phyloP scores from a whole-genome alignment of 2,888 invertebrate genomes.

The Tortrix viridana region DNA sequence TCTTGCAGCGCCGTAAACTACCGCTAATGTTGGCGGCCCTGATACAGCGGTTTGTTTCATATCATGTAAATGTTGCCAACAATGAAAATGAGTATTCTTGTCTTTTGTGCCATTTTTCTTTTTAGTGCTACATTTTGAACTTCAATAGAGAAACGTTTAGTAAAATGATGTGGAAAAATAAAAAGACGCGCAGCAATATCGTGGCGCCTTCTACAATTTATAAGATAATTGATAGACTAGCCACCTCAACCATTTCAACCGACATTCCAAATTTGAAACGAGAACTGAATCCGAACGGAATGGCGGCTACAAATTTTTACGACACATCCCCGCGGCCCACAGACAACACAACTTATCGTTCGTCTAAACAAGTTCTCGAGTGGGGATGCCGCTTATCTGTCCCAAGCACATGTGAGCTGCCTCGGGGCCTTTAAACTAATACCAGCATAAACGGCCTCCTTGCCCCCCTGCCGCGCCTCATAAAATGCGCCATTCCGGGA shows the following conservation, averaged over 20 bases:
- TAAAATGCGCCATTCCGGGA: slow-evolving; percentile 71
- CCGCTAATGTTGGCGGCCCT: slow-evolving; percentile 23
- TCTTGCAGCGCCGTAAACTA: slow-evolving; percentile 24
- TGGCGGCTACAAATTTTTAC: slow-evolving; percentile 44
- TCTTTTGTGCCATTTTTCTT: not conserved
- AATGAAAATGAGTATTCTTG: not conserved
- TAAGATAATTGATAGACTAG: not conserved
- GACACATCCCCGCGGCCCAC: slow-evolving; percentile 62
- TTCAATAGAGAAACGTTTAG: too few species aligned
- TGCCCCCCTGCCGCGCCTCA: slow-evolving; percentile 58
- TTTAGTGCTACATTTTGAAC: not conserved
- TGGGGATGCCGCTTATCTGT: slow-evolving; percentile 81
- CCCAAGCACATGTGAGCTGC: slow-evolving; percentile 77
- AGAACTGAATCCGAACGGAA: slow-evolving; percentile 40
- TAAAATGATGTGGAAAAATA: not conserved
- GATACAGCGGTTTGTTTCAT: slow-evolving; percentile 15
- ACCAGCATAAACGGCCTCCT: slow-evolving; percentile 65
- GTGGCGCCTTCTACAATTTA: not conserved
- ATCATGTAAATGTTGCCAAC: not conserved
- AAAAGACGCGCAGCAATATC: not conserved
- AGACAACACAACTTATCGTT: slow-evolving; percentile 77
- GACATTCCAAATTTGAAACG: slow-evolving; percentile 33
- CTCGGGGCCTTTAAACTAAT: slow-evolving; percentile 74
- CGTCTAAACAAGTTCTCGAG: slow-evolving; percentile 80
- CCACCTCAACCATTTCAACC: not conserved